Evolutionary conservation across 2,797 vertebrate species (phyloP).

Genomic region (Sebastes diploproa): DNA sequence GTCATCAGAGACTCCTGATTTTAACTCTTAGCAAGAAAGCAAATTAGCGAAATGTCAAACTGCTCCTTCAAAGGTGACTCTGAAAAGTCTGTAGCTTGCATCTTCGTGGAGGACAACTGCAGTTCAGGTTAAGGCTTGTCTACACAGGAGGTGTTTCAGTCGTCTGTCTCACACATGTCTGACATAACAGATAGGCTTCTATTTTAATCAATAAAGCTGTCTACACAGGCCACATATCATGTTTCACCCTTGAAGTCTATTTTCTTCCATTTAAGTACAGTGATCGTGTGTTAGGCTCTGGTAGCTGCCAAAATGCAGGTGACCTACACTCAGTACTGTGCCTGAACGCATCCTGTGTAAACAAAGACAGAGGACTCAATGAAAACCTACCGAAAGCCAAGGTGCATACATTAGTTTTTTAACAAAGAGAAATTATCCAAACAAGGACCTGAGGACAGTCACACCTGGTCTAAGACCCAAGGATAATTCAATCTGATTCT

Average conservation of each 20-base stretch:
- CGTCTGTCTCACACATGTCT: neutral
- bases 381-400: neutral
- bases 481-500: neutral
- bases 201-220: neutral
- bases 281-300: neutral
- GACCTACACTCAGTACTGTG: neutral
- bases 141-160: neutral
- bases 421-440: neutral
- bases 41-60: neutral
- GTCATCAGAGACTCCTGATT: neutral
- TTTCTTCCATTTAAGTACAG: neutral
- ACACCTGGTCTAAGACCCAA: neutral
- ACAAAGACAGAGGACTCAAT: neutral
- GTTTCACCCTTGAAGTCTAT: neutral
- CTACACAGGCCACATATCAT: neutral
- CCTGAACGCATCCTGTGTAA: neutral
- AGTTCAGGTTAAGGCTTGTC: neutral
- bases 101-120: neutral
- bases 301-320: neutral
- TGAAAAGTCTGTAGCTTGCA: neutral
- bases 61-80: neutral
- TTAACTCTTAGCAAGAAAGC: neutral
- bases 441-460: neutral
- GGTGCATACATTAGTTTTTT: neutral
- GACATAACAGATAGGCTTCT: neutral